Conservation (phyloP, 2,888 invertebrate species). For the Chelonus formosanus region DNA sequence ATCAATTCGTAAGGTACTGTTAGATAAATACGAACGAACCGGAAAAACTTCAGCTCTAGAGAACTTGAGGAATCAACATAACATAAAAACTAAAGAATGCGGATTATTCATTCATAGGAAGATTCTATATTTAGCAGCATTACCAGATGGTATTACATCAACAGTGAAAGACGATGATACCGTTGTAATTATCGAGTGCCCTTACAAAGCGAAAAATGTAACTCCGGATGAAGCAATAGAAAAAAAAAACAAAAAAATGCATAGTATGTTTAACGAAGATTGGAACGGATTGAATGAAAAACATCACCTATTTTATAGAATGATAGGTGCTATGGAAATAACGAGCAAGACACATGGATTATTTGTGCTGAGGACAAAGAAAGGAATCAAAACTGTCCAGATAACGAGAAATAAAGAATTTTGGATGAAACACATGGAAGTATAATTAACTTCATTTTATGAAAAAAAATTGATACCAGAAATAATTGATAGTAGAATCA, state of each 20-base stretch:
- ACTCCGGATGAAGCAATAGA: neutral
- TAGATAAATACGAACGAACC: neutral
- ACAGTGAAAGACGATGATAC: neutral
- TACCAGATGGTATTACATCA: neutral
- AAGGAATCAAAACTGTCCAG: slow-evolving; percentile 24
- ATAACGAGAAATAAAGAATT: slow-evolving; percentile 35
- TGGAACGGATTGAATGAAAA: neutral
- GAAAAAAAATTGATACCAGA: slow-evolving; percentile 37
- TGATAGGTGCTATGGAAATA: slow-evolving; percentile 34
- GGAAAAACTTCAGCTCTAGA: neutral
- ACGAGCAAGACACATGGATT: neutral
- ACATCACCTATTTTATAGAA: neutral
- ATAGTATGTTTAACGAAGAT: neutral
- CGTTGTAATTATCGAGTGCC: neutral
- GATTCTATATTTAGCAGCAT: neutral
- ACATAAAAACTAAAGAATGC: neutral
- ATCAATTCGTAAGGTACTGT: neutral
- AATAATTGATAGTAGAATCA: slow-evolving; percentile 31
- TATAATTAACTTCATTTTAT: slow-evolving; percentile 28
- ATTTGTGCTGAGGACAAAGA: slow-evolving; percentile 33
- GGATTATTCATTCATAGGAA: neutral
- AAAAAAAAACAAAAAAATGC: neutral
- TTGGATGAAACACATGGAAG: slow-evolving; percentile 35
- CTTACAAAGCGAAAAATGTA: neutral
- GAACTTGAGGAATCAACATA: neutral